Conservation (phyloP, 2,797 vertebrate species). For the Molossus alvarezi region DNA sequence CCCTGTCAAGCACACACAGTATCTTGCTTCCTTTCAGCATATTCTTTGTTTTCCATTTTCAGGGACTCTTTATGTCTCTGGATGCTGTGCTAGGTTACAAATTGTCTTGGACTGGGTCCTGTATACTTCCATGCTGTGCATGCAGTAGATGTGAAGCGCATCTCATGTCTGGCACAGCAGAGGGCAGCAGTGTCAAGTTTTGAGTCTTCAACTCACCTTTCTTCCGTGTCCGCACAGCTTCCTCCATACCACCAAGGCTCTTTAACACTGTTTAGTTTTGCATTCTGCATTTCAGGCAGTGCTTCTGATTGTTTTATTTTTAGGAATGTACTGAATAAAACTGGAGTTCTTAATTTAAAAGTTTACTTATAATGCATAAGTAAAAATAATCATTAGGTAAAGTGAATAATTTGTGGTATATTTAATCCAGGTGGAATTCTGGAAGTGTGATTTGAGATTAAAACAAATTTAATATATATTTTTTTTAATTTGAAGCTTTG, state of each 20-base stretch:
- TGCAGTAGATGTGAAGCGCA: not conserved
- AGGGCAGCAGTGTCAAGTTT: slow-evolving; percentile 77
- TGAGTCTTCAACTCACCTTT: not conserved
- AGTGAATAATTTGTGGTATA: not conserved
- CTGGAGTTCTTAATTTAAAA: slow-evolving; percentile 56
- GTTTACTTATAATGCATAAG: not conserved
- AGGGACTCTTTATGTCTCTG: not conserved
- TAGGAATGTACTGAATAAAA: slow-evolving; percentile 48
- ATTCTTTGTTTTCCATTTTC: not conserved
- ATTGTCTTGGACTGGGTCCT: not conserved
- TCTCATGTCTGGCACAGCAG: slow-evolving; percentile 66
- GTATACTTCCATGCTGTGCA: not conserved
- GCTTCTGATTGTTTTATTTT: slow-evolving; percentile 44
- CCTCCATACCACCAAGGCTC: not conserved
- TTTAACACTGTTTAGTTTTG: slow-evolving; percentile 25
- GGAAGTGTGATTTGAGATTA: slow-evolving; percentile 32
- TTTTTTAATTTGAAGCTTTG: slow-evolving; percentile 92
- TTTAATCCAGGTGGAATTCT: slow-evolving; percentile 37
- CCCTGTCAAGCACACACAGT: not conserved
- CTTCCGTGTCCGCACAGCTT: not conserved
- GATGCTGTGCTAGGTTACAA: not conserved
- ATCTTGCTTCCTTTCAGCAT: not conserved
- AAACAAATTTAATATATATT: not conserved
- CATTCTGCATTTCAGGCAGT: slow-evolving; percentile 23
- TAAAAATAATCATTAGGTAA: slow-evolving; percentile 55